These are phyloP conservation scores for Habropoda laboriosa DNA, from an alignment of 1,140 invertebrate species.

Conservation along the genomic window DNA sequence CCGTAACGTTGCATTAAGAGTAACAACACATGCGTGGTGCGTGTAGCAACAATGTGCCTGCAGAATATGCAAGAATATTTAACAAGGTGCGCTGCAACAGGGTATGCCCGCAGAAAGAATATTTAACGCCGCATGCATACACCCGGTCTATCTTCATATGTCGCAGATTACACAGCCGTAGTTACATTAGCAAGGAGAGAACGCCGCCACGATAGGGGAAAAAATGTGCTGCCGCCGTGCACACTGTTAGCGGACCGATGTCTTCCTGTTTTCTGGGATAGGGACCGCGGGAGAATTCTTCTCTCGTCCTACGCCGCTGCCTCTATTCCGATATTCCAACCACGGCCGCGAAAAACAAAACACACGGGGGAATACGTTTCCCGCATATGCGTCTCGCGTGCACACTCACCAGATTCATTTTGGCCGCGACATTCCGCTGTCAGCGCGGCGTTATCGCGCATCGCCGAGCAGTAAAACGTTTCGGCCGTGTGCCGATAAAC, in stretches of 20 bases:
- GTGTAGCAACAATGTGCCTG: not conserved
- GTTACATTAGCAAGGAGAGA: conserved; percentile 29
- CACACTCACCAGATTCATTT: conserved; percentile 67
- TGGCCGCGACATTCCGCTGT: conserved; percentile 63
- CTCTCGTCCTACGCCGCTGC: conserved; percentile 52
- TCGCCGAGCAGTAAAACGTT: conserved; percentile 66
- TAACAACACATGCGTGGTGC: conserved; percentile 28
- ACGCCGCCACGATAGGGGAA: conserved; percentile 7
- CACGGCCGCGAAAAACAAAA: conserved; percentile 62
- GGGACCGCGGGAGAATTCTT: not conserved
- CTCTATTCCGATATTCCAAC: conserved; percentile 57
- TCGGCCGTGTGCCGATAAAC: conserved; percentile 62
- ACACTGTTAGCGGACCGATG: conserved; percentile 11
- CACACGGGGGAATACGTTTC: conserved; percentile 60
- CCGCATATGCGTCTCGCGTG: conserved; percentile 64
- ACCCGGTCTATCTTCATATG: conserved; percentile 17
- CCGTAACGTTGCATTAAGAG: not conserved
- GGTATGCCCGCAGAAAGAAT: conserved; percentile 1
- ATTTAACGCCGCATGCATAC: not conserved
- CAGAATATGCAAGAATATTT: conserved; percentile 23
- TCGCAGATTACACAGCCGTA: not conserved
- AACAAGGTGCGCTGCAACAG: not conserved
- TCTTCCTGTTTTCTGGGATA: conserved; percentile 4
- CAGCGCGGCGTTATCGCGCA: conserved; percentile 65
- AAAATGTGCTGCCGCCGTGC: not conserved